Evolutionary conservation across 2,113 vertebrate species (phyloP), one percentile per base, ranked within the genome.

Genomic region (Plectropomus leopardus): DNA sequence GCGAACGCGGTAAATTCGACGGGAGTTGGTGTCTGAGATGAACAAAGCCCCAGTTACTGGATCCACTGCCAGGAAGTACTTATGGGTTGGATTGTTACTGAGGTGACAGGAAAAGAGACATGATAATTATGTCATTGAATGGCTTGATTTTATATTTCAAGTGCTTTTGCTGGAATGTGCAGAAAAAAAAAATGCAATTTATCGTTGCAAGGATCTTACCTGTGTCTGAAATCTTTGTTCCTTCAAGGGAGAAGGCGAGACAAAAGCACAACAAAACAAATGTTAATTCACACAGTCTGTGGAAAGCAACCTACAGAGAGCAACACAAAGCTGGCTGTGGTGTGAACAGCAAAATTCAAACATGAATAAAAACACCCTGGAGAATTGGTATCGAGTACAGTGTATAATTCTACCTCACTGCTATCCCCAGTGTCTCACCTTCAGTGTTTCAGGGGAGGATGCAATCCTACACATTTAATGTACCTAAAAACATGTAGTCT

Each of bases 221-320:
- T 99, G 97, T 99, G 98, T 96, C 98, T 96, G 96, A 99, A 99
- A 95, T 99, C 98, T 96, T 99, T 99, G 96, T 99, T 99, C 96
- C 98, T 99, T 96, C 94, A 93, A 95, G 77, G 91, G 90, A 93
- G 94, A 94, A 94, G 78, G 89, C 17, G 91, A 93, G 68, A 94
- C 88, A 95, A 95, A 86, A 86, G 78, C 55, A 84, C 54, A 90
- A 83, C 24, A 90, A 90, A 90, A 87, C 58, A 84, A 71, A 82
- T 73, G 82, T 92, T 89, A 92, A 86, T 90, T 86, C 80, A 86
- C 85, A 86, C 83, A 65, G 76, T 85, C 58, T 66, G 72, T 6
- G 26, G 77, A 80, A 78, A 80, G 55, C 58, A 79, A 48, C 70
- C 78, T 78, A 76, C 76, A 77, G 83, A 89, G 85, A 83, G 73